These are phyloP conservation scores for Chironomus riparius DNA, from an alignment of 2,888 invertebrate genomes.

Conservation along the genomic window DNA sequence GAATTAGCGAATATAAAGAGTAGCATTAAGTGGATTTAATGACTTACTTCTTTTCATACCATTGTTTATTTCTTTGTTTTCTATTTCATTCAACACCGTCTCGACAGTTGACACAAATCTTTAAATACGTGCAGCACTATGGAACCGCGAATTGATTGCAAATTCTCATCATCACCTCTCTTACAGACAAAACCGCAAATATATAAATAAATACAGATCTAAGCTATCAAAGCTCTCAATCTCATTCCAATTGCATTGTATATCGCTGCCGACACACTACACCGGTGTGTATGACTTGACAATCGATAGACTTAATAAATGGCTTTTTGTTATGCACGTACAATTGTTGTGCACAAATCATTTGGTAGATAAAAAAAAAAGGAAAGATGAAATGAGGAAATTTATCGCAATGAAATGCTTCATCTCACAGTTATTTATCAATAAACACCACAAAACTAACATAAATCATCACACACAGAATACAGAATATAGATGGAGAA, in stretches of 20 bases:
- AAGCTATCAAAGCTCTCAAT: too few relatives aligned
- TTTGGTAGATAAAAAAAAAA: neutral
- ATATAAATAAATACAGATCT: too few relatives aligned
- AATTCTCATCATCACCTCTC: neutral
- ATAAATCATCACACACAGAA: neutral
- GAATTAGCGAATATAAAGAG: too few relatives aligned
- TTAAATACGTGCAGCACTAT: neutral
- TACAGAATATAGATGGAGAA: neutral
- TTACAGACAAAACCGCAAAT: neutral
- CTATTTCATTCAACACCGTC: too few relatives aligned
- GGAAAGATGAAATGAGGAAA: neutral
- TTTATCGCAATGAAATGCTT: neutral
- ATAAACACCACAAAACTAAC: neutral
- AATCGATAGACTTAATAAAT: neutral
- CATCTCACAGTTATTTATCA: neutral
- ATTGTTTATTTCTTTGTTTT: too few relatives aligned
- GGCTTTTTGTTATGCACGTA: neutral
- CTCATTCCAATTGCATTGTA: too few relatives aligned
- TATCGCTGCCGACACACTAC: too few relatives aligned
- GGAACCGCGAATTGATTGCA: neutral
- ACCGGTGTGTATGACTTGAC: neutral
- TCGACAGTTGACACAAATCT: neutral
- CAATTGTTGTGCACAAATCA: neutral
- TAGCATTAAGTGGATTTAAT: too few relatives aligned
- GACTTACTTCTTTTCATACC: too few relatives aligned